A percentile compares a stretch with the other conserved stretches of the same genome.
phyloP scores from a whole-genome alignment of 1,140 invertebrate species.

The Dendroctonus valens region DNA sequence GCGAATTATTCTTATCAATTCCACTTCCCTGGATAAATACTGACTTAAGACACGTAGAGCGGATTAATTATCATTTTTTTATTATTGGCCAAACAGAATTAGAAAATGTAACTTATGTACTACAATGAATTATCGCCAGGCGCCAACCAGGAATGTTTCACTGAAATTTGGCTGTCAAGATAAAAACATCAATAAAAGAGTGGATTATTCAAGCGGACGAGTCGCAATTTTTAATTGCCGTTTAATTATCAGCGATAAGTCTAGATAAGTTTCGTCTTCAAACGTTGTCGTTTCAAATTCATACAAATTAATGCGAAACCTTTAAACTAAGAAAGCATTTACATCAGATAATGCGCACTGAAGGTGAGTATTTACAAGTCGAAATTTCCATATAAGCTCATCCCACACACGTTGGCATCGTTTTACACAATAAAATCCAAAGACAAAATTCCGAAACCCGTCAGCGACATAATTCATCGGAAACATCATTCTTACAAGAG shows the following conservation, averaged over 20 bases:
- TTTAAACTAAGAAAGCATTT: constrained; percentile 4
- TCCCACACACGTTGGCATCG: constrained; percentile 14
- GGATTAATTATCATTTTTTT: too few species aligned
- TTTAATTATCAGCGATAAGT: constrained; percentile 12
- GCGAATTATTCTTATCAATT: too few species aligned
- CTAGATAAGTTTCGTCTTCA: neutral
- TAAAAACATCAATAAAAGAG: neutral
- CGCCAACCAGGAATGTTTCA: too few species aligned
- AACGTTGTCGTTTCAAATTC: neutral
- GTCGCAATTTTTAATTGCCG: constrained; percentile 1
- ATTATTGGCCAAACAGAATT: too few species aligned
- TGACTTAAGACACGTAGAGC: too few species aligned
- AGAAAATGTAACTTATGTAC: too few species aligned
- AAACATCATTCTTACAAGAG: constrained; percentile 19
- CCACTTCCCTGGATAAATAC: too few species aligned
- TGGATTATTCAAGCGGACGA: neutral
- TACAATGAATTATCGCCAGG: too few species aligned
- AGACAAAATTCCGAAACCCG: constrained; percentile 25
- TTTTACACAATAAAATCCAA: constrained; percentile 16
- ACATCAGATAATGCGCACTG: constrained; percentile 7
- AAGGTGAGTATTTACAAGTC: constrained; percentile 11
- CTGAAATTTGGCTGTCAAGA: neutral
- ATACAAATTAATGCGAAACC: constrained; percentile 7
- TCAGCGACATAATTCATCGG: constrained; percentile 18
- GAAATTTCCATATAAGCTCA: constrained; percentile 14